Evolutionary conservation across 2,888 invertebrate species (phyloP), one percentile per base, ranked within the genome.

Genomic region (Drosophila ezoana): DNA sequence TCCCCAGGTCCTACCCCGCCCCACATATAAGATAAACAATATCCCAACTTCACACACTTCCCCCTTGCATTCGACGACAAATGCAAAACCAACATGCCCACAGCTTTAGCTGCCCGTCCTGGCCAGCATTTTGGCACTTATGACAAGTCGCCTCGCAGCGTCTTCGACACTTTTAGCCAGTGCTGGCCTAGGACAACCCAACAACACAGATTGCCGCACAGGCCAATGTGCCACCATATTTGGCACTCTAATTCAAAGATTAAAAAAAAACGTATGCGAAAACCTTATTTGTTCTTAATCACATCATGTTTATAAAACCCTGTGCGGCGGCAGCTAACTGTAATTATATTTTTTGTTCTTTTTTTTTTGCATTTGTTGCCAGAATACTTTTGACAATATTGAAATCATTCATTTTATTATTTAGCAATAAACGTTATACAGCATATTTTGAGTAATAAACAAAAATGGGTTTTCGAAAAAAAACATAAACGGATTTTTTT

Each of bases 391-490:
- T 76, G 72, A 78, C 72, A 72, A 53, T 56, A 77, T 43, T 54
- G 41, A 52, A 43, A 52, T 28, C 41, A 53, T 48, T 60, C 18
- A 52, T 65, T 52, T 64, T 54, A 65, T 53, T 65, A 62, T 58
- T 67, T 65, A 51, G 60, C 44, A 72, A 59, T 74, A 48, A 61
- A 63, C 40, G 5, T 53, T 51, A 59, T 65, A 47, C 80, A 74
- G 16, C 43, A 71, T 71, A 68, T 61, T 71, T 73, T 62, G 67
- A 56, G 57, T 64, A 86, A 88, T 73, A 82, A 88, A 82, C 59
- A 60, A 14, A 73, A 81, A 87, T 71, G 67, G 82, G 82, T 79
- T 82, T 88, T 88, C 59, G 74, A 72, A 77, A 72, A 56, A 74
- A 65, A 76, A 68, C 51, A 62, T n/a, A 35, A 43, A 32, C n/a